Evolutionary conservation across 2,888 invertebrate species (phyloP).

Genomic region (Aspidapion aeneum): DNA sequence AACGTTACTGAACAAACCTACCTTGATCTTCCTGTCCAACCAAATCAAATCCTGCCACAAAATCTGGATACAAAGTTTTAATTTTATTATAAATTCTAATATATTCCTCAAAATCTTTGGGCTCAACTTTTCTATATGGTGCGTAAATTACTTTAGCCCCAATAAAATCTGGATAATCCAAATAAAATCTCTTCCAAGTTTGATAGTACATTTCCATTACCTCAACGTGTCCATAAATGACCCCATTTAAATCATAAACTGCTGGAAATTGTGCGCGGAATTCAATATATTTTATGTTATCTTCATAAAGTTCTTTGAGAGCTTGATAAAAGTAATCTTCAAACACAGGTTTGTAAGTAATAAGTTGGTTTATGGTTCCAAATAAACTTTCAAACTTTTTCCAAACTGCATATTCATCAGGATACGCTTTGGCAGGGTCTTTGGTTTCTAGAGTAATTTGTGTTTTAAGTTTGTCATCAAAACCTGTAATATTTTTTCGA

Average conservation of each 20-base stretch:
- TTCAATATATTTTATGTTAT: conserved; percentile 62
- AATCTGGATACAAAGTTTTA: conserved; percentile 48
- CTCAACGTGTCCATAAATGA: conserved; percentile 47
- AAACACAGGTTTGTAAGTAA: conserved; percentile 55
- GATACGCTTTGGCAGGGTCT: conserved; percentile 38
- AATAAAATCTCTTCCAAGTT: conserved; percentile 51
- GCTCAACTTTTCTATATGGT: conserved; percentile 49
- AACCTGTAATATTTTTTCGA: conserved; percentile 34
- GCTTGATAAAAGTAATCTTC: conserved; percentile 55
- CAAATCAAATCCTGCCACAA: conserved; percentile 75
- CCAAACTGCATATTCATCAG: conserved; percentile 51
- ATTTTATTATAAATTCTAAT: conserved; percentile 20
- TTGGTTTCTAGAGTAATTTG: conserved; percentile 55
- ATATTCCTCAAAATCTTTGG: conserved; percentile 40
- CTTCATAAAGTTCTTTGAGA: conserved; percentile 57
- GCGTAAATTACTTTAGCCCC: conserved; percentile 60
- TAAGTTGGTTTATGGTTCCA: conserved; percentile 44
- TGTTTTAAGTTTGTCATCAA: conserved; percentile 53
- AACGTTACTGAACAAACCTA: too few species aligned
- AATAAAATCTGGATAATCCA: conserved; percentile 54
- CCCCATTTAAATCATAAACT: conserved; percentile 57
- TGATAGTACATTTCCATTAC: conserved; percentile 50
- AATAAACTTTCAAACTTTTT: conserved; percentile 51
- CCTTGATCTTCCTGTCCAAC: conserved; percentile 78
- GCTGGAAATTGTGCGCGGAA: conserved; percentile 52